Conservation (phyloP, 1,140 invertebrate species). For the Diploscapter pachys region DNA sequence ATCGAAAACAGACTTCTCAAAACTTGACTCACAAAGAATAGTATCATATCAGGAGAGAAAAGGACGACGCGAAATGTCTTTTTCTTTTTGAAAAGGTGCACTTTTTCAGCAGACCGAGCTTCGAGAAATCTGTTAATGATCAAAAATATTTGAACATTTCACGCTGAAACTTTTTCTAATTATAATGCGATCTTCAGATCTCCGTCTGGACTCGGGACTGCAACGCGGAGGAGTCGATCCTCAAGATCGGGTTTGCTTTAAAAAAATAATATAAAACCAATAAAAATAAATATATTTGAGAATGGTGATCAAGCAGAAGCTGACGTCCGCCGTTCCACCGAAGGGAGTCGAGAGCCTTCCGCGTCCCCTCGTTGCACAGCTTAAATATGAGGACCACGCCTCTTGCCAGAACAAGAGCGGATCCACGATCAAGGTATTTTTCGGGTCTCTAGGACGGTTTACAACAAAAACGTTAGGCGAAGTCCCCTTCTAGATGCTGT, state of each 20-base stretch:
- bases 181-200: conserved; percentile 45
- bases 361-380: conserved; percentile 28
- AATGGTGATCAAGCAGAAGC: conserved; percentile 36
- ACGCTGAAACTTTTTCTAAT: too few species aligned
- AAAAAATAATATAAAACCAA: background rate
- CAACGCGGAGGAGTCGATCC: conserved; percentile 71
- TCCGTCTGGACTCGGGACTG: conserved; percentile 80
- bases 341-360: background rate
- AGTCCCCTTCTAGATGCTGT: too few species aligned
- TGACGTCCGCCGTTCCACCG: conserved; percentile 26
- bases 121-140: too few species aligned
- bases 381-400: conserved; percentile 43
- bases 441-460: too few species aligned
- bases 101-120: too few species aligned
- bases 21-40: too few species aligned
- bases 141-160: too few species aligned
- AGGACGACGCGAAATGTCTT: too few species aligned
- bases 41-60: too few species aligned
- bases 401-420: conserved; percentile 39
- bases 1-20: too few species aligned
- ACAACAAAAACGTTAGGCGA: too few species aligned
- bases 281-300: background rate
- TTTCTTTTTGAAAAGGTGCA: too few species aligned
- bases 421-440: conserved; percentile 30
- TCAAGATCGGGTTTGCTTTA: conserved; percentile 62